Conservation (phyloP, 35 echinoderm and acorn worm species). For the Anneissia japonica region DNA sequence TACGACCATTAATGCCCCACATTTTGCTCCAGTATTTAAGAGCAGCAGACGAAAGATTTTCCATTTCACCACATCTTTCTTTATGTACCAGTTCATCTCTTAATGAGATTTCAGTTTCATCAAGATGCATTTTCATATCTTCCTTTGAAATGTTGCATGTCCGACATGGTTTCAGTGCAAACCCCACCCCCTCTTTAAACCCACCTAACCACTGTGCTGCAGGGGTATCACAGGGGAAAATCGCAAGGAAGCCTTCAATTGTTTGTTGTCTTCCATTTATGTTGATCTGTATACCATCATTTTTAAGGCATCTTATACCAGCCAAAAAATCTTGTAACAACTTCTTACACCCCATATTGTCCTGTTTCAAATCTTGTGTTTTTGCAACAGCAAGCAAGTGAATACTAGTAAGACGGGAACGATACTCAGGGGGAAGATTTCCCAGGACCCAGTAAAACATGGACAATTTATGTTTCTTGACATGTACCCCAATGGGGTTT, state of each 20-base stretch:
- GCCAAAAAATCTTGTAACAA: conserved; percentile 6
- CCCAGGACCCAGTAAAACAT: too few relatives aligned
- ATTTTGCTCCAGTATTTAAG: conserved; percentile 55
- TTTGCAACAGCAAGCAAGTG: conserved; percentile 50
- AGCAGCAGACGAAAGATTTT: conserved; percentile 8
- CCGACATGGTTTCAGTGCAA: conserved; percentile 53
- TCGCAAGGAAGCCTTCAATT: conserved; percentile 36
- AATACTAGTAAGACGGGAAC: conserved; percentile 15
- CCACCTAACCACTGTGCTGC: conserved; percentile 50
- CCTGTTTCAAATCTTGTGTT: background rate
- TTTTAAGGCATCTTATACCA: background rate
- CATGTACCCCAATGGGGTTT: too few relatives aligned
- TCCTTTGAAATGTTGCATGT: conserved; percentile 9
- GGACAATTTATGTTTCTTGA: too few relatives aligned
- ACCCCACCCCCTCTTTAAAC: conserved; percentile 73
- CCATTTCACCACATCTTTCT: background rate
- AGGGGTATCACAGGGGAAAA: conserved; percentile 41
- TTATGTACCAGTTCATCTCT: conserved; percentile 36
- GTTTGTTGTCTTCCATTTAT: conserved; percentile 6
- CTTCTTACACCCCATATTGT: too few relatives aligned
- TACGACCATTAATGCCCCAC: conserved; percentile 57
- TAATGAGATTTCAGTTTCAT: conserved; percentile 7
- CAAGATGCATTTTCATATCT: conserved; percentile 37
- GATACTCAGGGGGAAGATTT: too few relatives aligned
- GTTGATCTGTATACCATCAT: conserved; percentile 15